phyloP scores from a whole-genome alignment of 2,888 invertebrate species.

The Ramazzottius varieornatus region DNA sequence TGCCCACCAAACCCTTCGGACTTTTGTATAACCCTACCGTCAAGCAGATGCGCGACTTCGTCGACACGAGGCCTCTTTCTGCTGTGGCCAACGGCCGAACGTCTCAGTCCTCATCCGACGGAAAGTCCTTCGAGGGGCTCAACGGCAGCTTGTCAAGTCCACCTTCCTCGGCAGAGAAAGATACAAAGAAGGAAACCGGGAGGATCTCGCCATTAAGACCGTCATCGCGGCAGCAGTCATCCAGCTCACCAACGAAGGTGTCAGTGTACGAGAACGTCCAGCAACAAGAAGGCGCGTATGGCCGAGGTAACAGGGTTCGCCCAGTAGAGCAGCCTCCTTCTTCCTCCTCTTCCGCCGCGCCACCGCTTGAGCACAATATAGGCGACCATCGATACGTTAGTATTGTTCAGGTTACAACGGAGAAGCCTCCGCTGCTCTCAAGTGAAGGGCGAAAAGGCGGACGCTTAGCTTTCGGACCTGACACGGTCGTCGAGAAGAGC shows the following conservation, averaged over 20 bases:
- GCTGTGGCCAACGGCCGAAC: background rate
- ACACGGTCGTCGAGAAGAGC: background rate
- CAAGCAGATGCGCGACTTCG: slow-evolving; percentile 14
- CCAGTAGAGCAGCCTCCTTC: background rate
- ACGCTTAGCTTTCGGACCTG: background rate
- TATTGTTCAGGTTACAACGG: background rate
- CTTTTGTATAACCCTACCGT: slow-evolving; percentile 32
- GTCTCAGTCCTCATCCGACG: background rate
- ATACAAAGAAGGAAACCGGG: too few relatives aligned
- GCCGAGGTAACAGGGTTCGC: background rate
- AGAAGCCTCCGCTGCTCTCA: background rate
- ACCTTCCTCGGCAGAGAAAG: too few relatives aligned
- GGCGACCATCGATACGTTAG: background rate
- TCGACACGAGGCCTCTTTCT: background rate
- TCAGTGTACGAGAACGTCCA: background rate
- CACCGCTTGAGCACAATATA: background rate
- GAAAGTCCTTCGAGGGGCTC: background rate
- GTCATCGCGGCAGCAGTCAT: background rate
- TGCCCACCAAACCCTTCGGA: slow-evolving; percentile 57
- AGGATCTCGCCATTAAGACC: background rate
- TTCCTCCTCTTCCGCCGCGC: background rate
- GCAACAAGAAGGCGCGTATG: background rate
- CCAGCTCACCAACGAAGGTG: too few relatives aligned
- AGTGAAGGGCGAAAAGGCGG: too few relatives aligned
- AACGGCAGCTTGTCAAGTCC: too few relatives aligned